Conservation (phyloP, 1,140 invertebrate species). For the Pseudomyrmex concolor region DNA sequence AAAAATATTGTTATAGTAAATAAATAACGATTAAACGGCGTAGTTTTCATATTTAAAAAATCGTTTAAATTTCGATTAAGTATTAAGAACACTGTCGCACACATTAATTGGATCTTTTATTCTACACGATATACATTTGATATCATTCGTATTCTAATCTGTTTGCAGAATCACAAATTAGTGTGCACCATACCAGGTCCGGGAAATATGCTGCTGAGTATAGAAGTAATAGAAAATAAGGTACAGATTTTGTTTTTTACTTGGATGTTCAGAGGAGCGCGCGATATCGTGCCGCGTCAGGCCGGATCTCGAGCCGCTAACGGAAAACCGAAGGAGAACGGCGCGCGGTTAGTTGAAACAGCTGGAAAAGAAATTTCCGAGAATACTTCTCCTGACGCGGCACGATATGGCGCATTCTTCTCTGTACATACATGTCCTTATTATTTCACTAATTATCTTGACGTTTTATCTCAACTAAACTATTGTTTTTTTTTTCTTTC, state of each 20-base stretch:
- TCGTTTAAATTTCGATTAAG: too few relatives aligned
- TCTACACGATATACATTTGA: conserved; percentile 21
- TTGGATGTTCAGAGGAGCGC: neutral
- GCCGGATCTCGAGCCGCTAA: neutral
- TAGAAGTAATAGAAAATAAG: conserved; percentile 87
- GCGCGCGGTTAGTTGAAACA: too few relatives aligned
- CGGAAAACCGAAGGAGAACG: too few relatives aligned
- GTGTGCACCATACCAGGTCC: conserved; percentile 87
- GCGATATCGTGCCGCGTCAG: neutral
- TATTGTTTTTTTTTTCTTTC: conserved; percentile 69
- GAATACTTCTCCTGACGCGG: too few relatives aligned
- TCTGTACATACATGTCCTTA: neutral
- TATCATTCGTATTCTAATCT: conserved; percentile 39
- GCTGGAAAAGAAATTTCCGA: too few relatives aligned
- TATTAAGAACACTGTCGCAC: too few relatives aligned
- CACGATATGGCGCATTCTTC: too few relatives aligned
- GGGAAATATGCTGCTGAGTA: conserved; percentile 88
- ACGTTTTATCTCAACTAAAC: neutral
- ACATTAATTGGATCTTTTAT: neutral
- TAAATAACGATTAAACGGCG: too few relatives aligned
- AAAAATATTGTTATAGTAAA: too few relatives aligned
- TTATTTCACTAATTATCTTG: conserved; percentile 3
- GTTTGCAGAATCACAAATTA: conserved; percentile 82
- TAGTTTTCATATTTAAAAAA: too few relatives aligned
- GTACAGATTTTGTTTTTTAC: conserved; percentile 76